Evolutionary conservation across 2,888 invertebrate genomes (phyloP).

Genomic region (Orchesellides sinensis): DNA sequence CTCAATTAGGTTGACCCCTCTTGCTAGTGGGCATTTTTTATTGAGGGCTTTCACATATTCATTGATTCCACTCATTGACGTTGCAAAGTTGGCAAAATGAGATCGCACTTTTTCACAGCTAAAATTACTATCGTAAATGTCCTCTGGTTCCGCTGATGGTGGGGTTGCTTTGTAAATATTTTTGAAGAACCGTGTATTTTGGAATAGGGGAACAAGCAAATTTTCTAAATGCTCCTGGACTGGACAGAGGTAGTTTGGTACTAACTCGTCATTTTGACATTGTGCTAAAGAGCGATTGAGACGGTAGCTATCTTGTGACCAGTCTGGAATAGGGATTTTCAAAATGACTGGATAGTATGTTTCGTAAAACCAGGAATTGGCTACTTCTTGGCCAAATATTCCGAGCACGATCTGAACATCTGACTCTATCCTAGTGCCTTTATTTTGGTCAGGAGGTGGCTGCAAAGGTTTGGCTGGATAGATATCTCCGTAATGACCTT

Average conservation of each 20-base stretch:
- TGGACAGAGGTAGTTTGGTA: slow-evolving; percentile 34
- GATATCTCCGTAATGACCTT: too few relatives aligned
- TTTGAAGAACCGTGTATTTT: slow-evolving; percentile 41
- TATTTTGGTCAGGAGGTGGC: slow-evolving; percentile 23
- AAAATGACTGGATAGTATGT: slow-evolving; percentile 28
- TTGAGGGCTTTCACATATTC: neutral
- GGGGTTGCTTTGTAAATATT: slow-evolving; percentile 15
- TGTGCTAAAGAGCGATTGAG: slow-evolving; percentile 16
- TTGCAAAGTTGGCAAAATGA: slow-evolving; percentile 36
- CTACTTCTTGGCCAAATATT: slow-evolving; percentile 33
- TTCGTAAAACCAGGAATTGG: slow-evolving; percentile 44
- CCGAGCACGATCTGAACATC: slow-evolving; percentile 41
- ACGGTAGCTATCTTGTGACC: neutral
- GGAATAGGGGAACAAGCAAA: neutral
- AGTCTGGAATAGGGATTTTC: slow-evolving; percentile 32
- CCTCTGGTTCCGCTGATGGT: neutral
- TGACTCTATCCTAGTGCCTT: too few relatives aligned
- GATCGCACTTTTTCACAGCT: slow-evolving; percentile 20
- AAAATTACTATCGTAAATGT: slow-evolving; percentile 17
- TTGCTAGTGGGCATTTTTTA: slow-evolving; percentile 20
- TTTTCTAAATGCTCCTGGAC: slow-evolving; percentile 17
- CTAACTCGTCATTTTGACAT: slow-evolving; percentile 17
- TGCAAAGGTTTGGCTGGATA: neutral
- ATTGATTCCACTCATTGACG: neutral
- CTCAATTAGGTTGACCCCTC: slow-evolving; percentile 9